These are phyloP conservation scores for Ictalurus punctatus DNA, from an alignment of 2,113 vertebrate genomes.

Conservation along the genomic window DNA sequence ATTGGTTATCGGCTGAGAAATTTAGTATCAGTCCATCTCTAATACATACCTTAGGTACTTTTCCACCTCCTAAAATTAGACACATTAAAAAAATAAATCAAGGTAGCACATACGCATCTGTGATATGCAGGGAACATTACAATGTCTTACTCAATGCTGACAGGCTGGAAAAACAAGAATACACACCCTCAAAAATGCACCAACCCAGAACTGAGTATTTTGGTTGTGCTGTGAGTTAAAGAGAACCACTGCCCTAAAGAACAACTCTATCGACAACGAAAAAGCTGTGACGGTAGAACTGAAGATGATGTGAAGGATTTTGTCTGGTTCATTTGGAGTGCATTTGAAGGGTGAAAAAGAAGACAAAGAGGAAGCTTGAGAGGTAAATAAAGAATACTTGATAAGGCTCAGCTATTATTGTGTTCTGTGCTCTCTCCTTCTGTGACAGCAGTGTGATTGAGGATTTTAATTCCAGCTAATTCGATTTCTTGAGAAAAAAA, in stretches of 20 bases:
- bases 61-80: neutral
- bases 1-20: too few species aligned
- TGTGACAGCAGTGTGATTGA: constrained; percentile 51
- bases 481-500: constrained; percentile 38
- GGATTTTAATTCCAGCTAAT: constrained; percentile 54
- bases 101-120: neutral
- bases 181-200: constrained; percentile 39
- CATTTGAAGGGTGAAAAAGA: constrained; percentile 28
- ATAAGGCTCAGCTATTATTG: constrained; percentile 30
- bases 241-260: constrained; percentile 10
- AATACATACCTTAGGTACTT: neutral
- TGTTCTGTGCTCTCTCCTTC: constrained; percentile 25
- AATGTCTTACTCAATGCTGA: neutral
- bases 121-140: neutral
- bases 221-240: neutral
- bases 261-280: constrained; percentile 3
- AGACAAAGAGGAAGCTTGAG: constrained; percentile 26
- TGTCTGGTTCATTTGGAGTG: constrained; percentile 12
- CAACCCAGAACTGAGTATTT: constrained; percentile 2
- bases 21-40: too few species aligned
- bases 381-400: constrained; percentile 42
- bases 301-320: constrained; percentile 25
- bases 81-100: neutral
- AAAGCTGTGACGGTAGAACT: neutral
- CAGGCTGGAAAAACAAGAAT: constrained; percentile 53